Base-by-base conservation (phyloP, 2,888 invertebrate genomes). In the Sicus ferrugineus region DNA sequence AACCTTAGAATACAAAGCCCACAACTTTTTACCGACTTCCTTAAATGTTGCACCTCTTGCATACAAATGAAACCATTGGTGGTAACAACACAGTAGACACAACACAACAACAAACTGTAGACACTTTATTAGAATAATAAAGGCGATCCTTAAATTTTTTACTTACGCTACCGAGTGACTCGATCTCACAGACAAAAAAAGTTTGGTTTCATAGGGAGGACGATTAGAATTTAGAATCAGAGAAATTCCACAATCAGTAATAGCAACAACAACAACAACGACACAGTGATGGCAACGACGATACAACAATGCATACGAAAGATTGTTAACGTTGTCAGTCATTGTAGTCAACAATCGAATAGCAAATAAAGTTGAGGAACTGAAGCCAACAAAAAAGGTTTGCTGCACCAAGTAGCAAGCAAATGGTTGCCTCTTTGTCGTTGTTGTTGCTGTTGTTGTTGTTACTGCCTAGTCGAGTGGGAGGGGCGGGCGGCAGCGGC, bases 211-310 rank as follows among this genome's bases (percentile, higher is more conserved):
- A n/a, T 34, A 16, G 52, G 34, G 52, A 50, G 48, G 59, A 34
- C 67, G 67, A 67, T 67, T 67, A 67, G 67, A 67, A 67, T 67
- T 67, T 67, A 59, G 67, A 67, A 67, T 67, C 48, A 54, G 16
- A 9, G n/a, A n/a, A 56, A 56, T 34, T 16, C 26, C n/a, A n/a
- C n/a, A n/a, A 23, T 23, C 26, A n/a, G 11, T 34, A 30, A n/a
- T 23, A 19, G 21, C 65, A 65, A 26, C 64, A 64, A 54, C 16
- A 46, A 11, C 46, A 46, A 23, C 42, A 54, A n/a, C 28, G 26
- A 16, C 23, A 2, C n/a, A n/a, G n/a, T n/a, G n/a, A n/a, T n/a
- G n/a, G n/a, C n/a, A n/a, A n/a, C n/a, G n/a, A n/a, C n/a, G n/a
- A n/a, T n/a, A 46, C 34, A 38, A 54, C 54, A 31, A 34, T 34